Evolutionary conservation across 2,113 vertebrate species (phyloP).

Genomic region (Alligator mississippiensis): DNA sequence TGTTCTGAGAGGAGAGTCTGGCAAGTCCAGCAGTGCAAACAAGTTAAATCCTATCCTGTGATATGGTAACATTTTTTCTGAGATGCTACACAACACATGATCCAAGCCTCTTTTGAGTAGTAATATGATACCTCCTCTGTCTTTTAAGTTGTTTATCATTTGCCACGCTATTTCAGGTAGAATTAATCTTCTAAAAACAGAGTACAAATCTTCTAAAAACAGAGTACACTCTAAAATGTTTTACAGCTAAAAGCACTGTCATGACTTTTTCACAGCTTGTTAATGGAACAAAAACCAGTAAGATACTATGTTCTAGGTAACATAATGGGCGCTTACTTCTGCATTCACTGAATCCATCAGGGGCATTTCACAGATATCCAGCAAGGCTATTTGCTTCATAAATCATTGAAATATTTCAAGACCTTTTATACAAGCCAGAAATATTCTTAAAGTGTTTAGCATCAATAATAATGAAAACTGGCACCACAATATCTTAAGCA

Average conservation of each 20-base stretch:
- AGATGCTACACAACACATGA: slow-evolving; percentile 29
- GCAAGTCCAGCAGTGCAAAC: background rate
- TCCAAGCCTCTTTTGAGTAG: background rate
- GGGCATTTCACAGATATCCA: slow-evolving; percentile 66
- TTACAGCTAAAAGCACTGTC: slow-evolving; percentile 76
- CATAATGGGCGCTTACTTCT: slow-evolving; percentile 67
- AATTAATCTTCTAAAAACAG: slow-evolving; percentile 75
- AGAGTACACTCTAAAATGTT: slow-evolving; percentile 69
- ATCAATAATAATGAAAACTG: slow-evolving; percentile 81
- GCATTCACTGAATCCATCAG: slow-evolving; percentile 63
- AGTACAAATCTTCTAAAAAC: slow-evolving; percentile 71
- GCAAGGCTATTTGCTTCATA: slow-evolving; percentile 77
- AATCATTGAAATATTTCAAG: slow-evolving; percentile 77
- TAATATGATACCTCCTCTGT: slow-evolving; percentile 58
- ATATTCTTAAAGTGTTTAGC: slow-evolving; percentile 78
- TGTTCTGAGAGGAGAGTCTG: background rate
- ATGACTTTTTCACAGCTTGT: slow-evolving; percentile 73
- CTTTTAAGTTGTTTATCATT: slow-evolving; percentile 72
- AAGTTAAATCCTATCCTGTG: background rate
- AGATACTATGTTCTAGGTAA: slow-evolving; percentile 71
- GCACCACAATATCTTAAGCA: slow-evolving; percentile 72
- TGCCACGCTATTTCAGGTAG: slow-evolving; percentile 61
- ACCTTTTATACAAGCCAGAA: slow-evolving; percentile 76
- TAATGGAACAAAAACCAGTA: slow-evolving; percentile 76
- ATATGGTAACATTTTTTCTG: slow-evolving; percentile 14